Percentiles rank a stretch among this genome's conserved stretches.
These are phyloP conservation scores for Thaleichthys pacificus DNA, from an alignment of 2,797 vertebrate species.

Conservation along the genomic window DNA sequence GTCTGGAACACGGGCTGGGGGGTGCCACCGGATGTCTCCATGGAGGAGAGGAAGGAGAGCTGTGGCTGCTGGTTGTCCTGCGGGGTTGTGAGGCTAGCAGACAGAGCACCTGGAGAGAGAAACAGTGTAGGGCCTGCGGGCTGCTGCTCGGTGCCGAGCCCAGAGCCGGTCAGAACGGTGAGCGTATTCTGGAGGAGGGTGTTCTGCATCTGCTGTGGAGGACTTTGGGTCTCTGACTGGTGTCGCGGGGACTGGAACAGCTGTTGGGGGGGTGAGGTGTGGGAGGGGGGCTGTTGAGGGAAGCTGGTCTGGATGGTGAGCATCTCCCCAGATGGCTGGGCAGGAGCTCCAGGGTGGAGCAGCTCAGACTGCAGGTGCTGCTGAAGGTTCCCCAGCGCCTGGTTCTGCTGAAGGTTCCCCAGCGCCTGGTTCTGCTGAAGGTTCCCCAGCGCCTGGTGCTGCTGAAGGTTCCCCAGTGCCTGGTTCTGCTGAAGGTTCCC, in stretches of 20 bases:
- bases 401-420: conserved; percentile 72
- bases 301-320: conserved; percentile 93
- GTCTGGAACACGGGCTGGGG: conserved; percentile 79
- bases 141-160: conserved; percentile 85
- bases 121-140: conserved; percentile 79
- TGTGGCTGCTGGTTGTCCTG: conserved; percentile 79
- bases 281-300: conserved; percentile 82
- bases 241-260: conserved; percentile 94
- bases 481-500: conserved; percentile 76
- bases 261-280: conserved; percentile 90
- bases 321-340: conserved; percentile 83
- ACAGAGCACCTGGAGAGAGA: conserved; percentile 83
- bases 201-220: conserved; percentile 88
- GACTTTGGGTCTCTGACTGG: conserved; percentile 88
- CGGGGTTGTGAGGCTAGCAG: conserved; percentile 67
- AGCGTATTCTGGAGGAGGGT: conserved; percentile 88
- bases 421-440: conserved; percentile 67
- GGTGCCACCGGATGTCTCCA: conserved; percentile 80
- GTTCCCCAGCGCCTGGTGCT: conserved; percentile 62
- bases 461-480: conserved; percentile 73
- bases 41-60: conserved; percentile 84
- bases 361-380: conserved; percentile 88
- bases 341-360: conserved; percentile 76
- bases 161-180: conserved; percentile 81
- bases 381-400: conserved; percentile 75